Conservation (phyloP, 2,797 vertebrate species). For the Ptychobarbus kaznakovi region DNA sequence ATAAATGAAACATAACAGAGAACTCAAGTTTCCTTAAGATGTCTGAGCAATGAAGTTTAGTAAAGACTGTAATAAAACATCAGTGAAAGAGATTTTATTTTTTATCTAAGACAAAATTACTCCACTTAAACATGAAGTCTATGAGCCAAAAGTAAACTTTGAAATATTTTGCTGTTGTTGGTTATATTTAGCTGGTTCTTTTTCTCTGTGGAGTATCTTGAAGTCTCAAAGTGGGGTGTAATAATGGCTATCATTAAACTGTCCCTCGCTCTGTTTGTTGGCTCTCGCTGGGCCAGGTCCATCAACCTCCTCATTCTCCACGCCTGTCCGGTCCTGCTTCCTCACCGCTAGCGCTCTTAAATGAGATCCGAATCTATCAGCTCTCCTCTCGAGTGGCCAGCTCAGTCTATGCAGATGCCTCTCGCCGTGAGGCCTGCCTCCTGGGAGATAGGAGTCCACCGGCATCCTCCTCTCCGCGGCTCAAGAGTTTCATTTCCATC, state of each 20-base stretch:
- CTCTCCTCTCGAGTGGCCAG: slow-evolving; percentile 62
- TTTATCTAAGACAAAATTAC: neutral
- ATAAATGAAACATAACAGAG: neutral
- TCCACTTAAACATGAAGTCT: neutral
- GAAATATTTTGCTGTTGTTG: neutral
- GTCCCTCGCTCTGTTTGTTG: slow-evolving; percentile 1
- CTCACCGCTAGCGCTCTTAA: slow-evolving; percentile 63
- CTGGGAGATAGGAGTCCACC: slow-evolving; percentile 73
- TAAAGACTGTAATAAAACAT: neutral
- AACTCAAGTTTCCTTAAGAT: neutral
- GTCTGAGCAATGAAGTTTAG: neutral
- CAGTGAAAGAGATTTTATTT: neutral
- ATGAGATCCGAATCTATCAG: slow-evolving; percentile 76
- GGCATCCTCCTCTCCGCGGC: slow-evolving; percentile 67
- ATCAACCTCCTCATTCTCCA: slow-evolving; percentile 57
- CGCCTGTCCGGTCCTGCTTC: slow-evolving; percentile 62
- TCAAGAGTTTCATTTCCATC: slow-evolving; percentile 82
- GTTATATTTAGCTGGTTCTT: neutral
- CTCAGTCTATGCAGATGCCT: slow-evolving; percentile 41
- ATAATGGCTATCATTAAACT: slow-evolving; percentile 50
- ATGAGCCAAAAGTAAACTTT: neutral
- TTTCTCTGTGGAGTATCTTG: neutral
- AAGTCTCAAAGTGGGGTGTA: slow-evolving; percentile 47
- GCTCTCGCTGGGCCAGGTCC: slow-evolving; percentile 21
- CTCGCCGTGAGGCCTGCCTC: slow-evolving; percentile 66